These are phyloP conservation scores for Dicentrarchus labrax DNA, from an alignment of 2,113 vertebrate genomes.

Conservation along the genomic window DNA sequence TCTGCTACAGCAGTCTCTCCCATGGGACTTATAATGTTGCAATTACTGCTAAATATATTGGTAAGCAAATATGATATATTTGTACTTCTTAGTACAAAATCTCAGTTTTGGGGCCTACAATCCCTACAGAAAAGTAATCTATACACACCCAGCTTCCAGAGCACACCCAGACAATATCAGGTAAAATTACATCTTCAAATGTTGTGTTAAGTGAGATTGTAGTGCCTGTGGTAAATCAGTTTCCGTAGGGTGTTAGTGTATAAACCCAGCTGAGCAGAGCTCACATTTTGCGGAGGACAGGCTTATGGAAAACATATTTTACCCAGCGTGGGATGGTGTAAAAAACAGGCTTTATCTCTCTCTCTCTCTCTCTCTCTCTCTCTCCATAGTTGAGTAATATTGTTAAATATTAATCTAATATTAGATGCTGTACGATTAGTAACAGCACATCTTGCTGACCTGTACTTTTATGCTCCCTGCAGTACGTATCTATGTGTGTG, in stretches of 20 bases:
- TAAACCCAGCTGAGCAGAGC: slow-evolving; percentile 58
- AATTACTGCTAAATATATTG: slow-evolving; percentile 35
- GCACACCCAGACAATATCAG: slow-evolving; percentile 9
- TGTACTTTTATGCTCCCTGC: slow-evolving; percentile 44
- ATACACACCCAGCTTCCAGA: slow-evolving; percentile 20
- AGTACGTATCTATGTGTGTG: slow-evolving; percentile 15
- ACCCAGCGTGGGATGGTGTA: slow-evolving; percentile 43
- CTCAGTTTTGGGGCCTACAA: slow-evolving; percentile 21
- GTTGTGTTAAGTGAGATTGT: slow-evolving; percentile 49
- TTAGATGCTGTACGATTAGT: slow-evolving; percentile 53
- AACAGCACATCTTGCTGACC: slow-evolving; percentile 74
- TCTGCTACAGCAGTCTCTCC: slow-evolving; percentile 37
- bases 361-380: not conserved
- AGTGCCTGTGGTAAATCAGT: slow-evolving; percentile 53
- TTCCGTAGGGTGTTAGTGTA: slow-evolving; percentile 47
- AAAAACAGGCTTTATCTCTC: slow-evolving; percentile 3
- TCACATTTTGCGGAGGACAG: slow-evolving; percentile 34
- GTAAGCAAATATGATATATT: slow-evolving; percentile 40
- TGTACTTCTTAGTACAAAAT: slow-evolving; percentile 33
- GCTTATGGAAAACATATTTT: slow-evolving; percentile 63
- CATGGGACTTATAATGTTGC: slow-evolving; percentile 25
- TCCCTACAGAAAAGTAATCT: slow-evolving; percentile 19
- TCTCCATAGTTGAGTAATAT: slow-evolving; percentile 23
- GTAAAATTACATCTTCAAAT: slow-evolving; percentile 29
- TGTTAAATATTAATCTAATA: slow-evolving; percentile 71